Conservation (phyloP, 2,113 vertebrate genomes). For the Pollachius pollachius region DNA sequence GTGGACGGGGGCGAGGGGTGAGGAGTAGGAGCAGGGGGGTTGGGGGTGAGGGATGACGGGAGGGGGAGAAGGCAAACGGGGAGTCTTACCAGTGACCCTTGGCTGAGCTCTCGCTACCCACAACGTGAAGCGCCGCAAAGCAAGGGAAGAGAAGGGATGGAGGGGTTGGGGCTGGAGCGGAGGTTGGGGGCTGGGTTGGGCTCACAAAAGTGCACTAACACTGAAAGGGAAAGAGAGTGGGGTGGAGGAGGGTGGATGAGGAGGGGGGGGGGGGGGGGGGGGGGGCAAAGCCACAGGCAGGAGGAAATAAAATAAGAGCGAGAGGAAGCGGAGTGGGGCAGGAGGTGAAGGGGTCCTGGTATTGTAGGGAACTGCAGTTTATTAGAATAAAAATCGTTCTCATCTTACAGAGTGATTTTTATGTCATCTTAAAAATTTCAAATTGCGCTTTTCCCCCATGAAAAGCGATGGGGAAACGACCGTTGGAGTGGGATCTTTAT, state of each 20-base stretch:
- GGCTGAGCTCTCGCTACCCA: constrained; percentile 67
- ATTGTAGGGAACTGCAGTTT: too few species aligned
- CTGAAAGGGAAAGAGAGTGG: constrained; percentile 12
- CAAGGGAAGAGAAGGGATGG: constrained; percentile 23
- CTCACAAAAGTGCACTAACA: constrained; percentile 35
- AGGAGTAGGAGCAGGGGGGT: constrained; percentile 49
- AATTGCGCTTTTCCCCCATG: too few species aligned
- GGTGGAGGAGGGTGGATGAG: background rate
- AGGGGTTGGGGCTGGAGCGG: constrained; percentile 42
- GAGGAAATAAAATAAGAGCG: constrained; percentile 46
- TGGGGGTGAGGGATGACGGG: constrained; percentile 35
- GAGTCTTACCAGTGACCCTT: constrained; percentile 60
- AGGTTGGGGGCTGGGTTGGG: constrained; percentile 11
- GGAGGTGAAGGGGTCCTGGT: constrained; percentile 14
- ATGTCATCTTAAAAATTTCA: background rate
- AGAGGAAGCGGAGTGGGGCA: constrained; percentile 42
- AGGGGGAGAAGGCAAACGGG: constrained; percentile 51
- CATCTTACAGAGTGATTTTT: background rate
- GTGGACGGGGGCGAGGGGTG: constrained; percentile 1
- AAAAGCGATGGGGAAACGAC: too few species aligned
- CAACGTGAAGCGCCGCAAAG: constrained; percentile 63
- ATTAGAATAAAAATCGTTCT: too few species aligned
- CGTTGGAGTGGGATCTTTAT: too few species aligned
- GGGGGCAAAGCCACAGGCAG: constrained; percentile 51
- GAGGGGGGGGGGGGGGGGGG: constrained; percentile 24